phyloP scores from a whole-genome alignment of 1,140 invertebrate species.

The Psix sp. region DNA sequence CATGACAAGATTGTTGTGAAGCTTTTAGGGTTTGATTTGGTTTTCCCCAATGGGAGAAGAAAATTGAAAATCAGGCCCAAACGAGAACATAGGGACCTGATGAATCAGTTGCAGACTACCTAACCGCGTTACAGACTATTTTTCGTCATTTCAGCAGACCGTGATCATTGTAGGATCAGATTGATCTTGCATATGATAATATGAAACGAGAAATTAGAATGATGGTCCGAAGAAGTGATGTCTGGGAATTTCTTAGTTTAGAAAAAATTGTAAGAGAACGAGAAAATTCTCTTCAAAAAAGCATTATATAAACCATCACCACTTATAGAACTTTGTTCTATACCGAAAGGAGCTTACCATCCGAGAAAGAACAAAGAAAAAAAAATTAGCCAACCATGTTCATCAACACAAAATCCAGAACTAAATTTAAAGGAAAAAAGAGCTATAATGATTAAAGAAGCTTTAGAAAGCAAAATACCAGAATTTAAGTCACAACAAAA shows the following conservation, averaged over 20 bases:
- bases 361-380: constrained; percentile 5
- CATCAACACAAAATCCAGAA: neutral
- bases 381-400: neutral
- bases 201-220: constrained; percentile 11
- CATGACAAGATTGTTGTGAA: neutral
- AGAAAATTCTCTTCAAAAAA: neutral
- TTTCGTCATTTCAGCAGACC: constrained; percentile 8
- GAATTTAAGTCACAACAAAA: neutral
- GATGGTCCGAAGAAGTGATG: constrained; percentile 2
- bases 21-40: constrained; percentile 11
- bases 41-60: neutral
- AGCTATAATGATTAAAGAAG: neutral
- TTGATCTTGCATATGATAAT: constrained; percentile 14
- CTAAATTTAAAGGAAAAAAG: neutral
- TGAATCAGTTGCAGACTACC: constrained; percentile 7
- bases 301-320: neutral
- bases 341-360: constrained; percentile 6
- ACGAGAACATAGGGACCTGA: constrained; percentile 10
- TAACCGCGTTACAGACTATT: constrained; percentile 2
- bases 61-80: too few relatives aligned
- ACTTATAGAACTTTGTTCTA: constrained; percentile 5
- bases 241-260: neutral
- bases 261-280: constrained; percentile 8
- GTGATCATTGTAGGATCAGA: constrained; percentile 3
- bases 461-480: neutral